Conservation (phyloP, 1,140 invertebrate genomes). For the Hermetia illucens region DNA sequence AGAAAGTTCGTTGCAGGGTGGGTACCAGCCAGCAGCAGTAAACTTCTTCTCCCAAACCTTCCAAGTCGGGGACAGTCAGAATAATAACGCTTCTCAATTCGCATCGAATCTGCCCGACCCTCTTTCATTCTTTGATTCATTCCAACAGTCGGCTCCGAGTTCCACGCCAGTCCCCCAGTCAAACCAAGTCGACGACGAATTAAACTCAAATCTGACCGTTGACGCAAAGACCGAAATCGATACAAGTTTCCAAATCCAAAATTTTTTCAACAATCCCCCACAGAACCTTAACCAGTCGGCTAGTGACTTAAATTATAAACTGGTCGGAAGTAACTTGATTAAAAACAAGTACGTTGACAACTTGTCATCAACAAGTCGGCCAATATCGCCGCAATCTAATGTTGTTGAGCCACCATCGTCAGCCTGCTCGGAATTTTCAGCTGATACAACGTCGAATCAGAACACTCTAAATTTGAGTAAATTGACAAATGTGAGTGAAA, state of each 20-base stretch:
- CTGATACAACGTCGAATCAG: too few species aligned
- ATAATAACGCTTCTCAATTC: too few species aligned
- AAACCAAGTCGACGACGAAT: not conserved
- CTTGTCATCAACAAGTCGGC: slow-evolving; percentile 8
- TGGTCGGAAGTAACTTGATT: slow-evolving; percentile 22
- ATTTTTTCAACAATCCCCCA: slow-evolving; percentile 30
- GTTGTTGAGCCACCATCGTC: slow-evolving; percentile 26
- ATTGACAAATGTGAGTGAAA: too few species aligned
- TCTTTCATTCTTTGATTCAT: not conserved
- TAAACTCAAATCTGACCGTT: not conserved
- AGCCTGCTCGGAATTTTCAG: slow-evolving; percentile 24
- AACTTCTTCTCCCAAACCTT: too few species aligned
- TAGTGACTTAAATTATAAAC: slow-evolving; percentile 26
- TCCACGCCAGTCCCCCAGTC: not conserved
- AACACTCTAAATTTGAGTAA: too few species aligned
- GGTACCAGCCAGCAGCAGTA: too few species aligned
- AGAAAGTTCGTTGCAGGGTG: too few species aligned
- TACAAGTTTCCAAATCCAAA: slow-evolving; percentile 24
- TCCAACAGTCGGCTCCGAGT: not conserved
- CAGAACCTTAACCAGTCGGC: slow-evolving; percentile 17
- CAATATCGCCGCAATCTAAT: slow-evolving; percentile 22
- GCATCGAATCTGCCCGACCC: not conserved
- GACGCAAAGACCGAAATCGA: not conserved
- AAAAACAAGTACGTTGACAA: too few species aligned
- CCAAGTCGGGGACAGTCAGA: too few species aligned